Base-by-base conservation (phyloP, 2,888 invertebrate genomes). In the Apoderus coryli region DNA sequence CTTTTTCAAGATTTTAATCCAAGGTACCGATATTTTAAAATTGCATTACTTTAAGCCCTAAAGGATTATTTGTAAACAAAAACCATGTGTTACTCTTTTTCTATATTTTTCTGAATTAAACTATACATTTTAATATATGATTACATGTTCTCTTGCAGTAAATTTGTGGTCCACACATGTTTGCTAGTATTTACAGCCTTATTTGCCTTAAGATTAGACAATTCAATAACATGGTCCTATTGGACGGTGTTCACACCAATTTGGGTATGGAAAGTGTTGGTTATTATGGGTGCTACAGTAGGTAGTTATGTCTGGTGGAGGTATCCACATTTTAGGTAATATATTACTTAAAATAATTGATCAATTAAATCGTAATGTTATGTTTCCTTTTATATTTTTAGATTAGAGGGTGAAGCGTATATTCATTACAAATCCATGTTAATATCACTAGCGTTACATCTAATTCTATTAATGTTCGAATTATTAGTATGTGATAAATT, bases 371-470 rank as follows among this genome's bases (percentile, higher is more conserved):
- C n/a, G n/a, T n/a, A n/a, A n/a, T n/a, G n/a, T n/a, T n/a, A n/a
- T n/a, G n/a, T n/a, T n/a, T n/a, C 4, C 4, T 10, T 27, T 13
- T 4, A 24, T 38, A 7, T 19, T 63, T 67, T 27, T 60, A 86
- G 95, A 56, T 63, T 89, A 46, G 95, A 95, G 65, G 88, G 88
- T 42, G 89, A 92, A 63, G 86, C 92, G 4, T 90, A 93, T 56
- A 80, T 92, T 22, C 96, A 98, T 58, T 98, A 92, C 59, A 93
- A 93, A 59, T 92, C 93, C 10, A 96, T 98, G 95, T 65, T 96
- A 36, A 89, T 96, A 54, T 90, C 89, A 38, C 69, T 93, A 44
- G 86, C 90, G 25, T 71, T 96, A 49, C 96, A 98, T 57, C 64
- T 95, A 37, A 84, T 96, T 44, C 63, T 98, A 40, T 64, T 95